Percentiles rank a stretch among this genome's conserved stretches.
Conservation (phyloP, 1,140 invertebrate species). For the Aphaenogaster ashmeadi region DNA sequence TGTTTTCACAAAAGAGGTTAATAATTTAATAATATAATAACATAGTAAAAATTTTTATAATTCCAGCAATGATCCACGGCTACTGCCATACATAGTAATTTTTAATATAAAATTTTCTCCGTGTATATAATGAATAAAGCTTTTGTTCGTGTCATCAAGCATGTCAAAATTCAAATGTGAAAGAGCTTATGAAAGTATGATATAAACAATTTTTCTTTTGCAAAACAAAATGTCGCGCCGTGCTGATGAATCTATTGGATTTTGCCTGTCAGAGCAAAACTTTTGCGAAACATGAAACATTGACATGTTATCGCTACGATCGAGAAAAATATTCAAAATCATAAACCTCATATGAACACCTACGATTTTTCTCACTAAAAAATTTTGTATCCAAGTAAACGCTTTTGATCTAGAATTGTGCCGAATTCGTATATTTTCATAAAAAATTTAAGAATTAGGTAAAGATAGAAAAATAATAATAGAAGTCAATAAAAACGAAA, state of each 20-base stretch:
- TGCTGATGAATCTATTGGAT: neutral
- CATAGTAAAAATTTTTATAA: no score
- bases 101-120: no score
- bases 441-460: neutral
- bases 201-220: slow-evolving; percentile 1
- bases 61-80: no score
- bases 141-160: neutral
- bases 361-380: neutral
- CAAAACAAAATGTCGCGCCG: neutral
- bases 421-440: neutral
- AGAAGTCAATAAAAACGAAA: neutral
- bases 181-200: neutral
- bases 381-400: neutral
- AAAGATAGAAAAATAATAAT: neutral
- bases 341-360: neutral
- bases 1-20: no score
- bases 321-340: neutral
- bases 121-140: neutral
- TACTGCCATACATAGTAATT: no score
- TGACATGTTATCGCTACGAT: neutral
- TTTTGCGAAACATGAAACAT: slow-evolving; percentile 9
- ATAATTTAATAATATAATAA: no score
- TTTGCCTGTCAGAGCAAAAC: neutral
- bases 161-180: neutral
- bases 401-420: neutral